Evolutionary conservation across 2,113 vertebrate species (phyloP).

Genomic region (Parus major): DNA sequence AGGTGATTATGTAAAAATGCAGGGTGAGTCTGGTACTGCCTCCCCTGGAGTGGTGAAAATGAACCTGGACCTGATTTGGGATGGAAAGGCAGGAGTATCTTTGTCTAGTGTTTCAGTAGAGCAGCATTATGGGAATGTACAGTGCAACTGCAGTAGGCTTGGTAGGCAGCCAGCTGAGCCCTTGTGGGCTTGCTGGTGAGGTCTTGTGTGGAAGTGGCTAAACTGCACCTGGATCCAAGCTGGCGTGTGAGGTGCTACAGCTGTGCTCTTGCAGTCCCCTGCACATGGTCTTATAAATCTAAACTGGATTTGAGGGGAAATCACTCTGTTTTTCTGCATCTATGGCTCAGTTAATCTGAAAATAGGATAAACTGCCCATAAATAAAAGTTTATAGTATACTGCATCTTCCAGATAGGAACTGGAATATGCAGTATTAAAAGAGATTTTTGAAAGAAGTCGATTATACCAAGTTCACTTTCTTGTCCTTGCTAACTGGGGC

Average conservation of each 20-base stretch:
- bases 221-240: background rate
- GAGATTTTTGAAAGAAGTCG: background rate
- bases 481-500: background rate
- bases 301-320: constrained; percentile 7
- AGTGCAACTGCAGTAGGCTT: background rate
- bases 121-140: accelerated
- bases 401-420: background rate
- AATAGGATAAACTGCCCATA: constrained; percentile 18
- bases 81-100: background rate
- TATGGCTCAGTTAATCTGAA: constrained; percentile 1
- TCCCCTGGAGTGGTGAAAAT: background rate
- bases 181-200: background rate
- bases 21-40: background rate
- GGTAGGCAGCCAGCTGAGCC: background rate
- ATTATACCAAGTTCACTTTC: background rate
- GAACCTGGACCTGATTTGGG: background rate
- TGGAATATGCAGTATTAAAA: background rate
- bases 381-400: constrained; percentile 14
- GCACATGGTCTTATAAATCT: background rate
- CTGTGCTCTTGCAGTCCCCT: constrained; percentile 31
- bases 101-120: background rate
- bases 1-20: background rate
- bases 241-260: background rate
- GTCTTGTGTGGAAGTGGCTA: background rate
- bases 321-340: background rate